A percentile compares a stretch with the other conserved stretches of the same genome.
Evolutionary conservation across 2,113 vertebrate species (phyloP).

Genomic region (Halcyon senegalensis): DNA sequence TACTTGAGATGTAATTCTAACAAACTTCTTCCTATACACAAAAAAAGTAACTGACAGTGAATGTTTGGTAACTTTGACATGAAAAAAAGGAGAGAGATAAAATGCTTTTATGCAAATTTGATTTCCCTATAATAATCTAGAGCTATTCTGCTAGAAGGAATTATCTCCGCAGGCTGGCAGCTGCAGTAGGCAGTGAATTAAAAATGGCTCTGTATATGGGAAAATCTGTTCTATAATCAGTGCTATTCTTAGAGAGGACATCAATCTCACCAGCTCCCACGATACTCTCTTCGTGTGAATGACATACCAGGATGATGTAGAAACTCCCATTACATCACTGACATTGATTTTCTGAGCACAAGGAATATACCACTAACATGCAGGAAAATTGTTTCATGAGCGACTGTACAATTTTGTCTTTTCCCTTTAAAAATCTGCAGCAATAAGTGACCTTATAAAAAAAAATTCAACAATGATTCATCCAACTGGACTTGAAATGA

Average conservation of each 20-base stretch:
- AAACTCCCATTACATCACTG: constrained; percentile 78
- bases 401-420: background rate
- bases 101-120: constrained; percentile 85
- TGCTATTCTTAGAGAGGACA: constrained; percentile 84
- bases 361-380: background rate
- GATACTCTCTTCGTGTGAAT: constrained; percentile 69
- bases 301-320: constrained; percentile 77
- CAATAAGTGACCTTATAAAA: constrained; percentile 1
- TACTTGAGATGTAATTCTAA: constrained; percentile 15
- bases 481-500: constrained; percentile 27
- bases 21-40: constrained; percentile 48
- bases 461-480: background rate
- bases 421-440: constrained; percentile 3
- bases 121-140: constrained; percentile 87
- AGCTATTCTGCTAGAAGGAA: constrained; percentile 84
- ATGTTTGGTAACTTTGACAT: constrained; percentile 77
- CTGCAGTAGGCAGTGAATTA: constrained; percentile 87
- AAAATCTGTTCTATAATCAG: constrained; percentile 85
- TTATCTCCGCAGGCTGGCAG: constrained; percentile 84
- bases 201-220: constrained; percentile 86
- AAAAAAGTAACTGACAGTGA: constrained; percentile 67
- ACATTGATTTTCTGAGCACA: constrained; percentile 36
- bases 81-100: constrained; percentile 66
- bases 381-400: background rate
- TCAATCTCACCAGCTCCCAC: constrained; percentile 78